These are phyloP conservation scores for Ptychobarbus kaznakovi DNA, from an alignment of 2,797 vertebrate genomes.

Conservation along the genomic window DNA sequence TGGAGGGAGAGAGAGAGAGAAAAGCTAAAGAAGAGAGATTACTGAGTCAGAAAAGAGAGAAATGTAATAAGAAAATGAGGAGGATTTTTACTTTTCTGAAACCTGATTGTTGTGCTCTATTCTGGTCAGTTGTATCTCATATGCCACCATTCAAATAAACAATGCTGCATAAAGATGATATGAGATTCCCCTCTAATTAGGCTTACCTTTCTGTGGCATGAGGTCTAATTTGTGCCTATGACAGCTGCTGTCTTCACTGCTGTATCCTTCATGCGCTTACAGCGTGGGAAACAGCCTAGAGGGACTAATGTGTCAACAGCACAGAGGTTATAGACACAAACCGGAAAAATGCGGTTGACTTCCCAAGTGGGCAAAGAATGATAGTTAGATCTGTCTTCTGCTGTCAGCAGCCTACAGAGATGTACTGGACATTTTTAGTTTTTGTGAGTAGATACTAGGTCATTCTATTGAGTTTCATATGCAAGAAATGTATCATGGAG, in stretches of 20 bases:
- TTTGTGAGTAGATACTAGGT: not conserved
- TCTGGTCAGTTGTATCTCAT: constrained; percentile 1
- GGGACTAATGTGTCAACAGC: constrained; percentile 33
- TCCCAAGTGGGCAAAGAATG: constrained; percentile 1
- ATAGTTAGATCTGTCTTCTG: not conserved
- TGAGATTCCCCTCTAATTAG: constrained; percentile 18
- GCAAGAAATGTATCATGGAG: not conserved
- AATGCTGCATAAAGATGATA: not conserved
- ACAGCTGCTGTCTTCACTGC: not conserved
- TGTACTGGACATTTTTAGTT: not conserved
- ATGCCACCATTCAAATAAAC: constrained; percentile 2
- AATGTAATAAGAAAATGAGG: not conserved
- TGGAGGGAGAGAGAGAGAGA: not conserved
- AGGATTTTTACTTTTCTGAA: not conserved
- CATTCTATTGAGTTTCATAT: not conserved
- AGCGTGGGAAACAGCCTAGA: constrained; percentile 10
- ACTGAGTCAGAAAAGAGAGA: constrained; percentile 1
- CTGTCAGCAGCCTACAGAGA: not conserved
- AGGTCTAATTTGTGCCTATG: not conserved
- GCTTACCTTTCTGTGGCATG: constrained; percentile 10
- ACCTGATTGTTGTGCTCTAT: not conserved
- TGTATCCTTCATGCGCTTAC: constrained; percentile 27
- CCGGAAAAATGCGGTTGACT: not conserved
- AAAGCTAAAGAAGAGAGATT: not conserved
- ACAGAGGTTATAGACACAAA: constrained; percentile 4